A percentile compares a stretch with the other conserved stretches of the same genome.
phyloP scores from a whole-genome alignment of 2,113 vertebrate genomes.

The Sylvilagus bachmani region DNA sequence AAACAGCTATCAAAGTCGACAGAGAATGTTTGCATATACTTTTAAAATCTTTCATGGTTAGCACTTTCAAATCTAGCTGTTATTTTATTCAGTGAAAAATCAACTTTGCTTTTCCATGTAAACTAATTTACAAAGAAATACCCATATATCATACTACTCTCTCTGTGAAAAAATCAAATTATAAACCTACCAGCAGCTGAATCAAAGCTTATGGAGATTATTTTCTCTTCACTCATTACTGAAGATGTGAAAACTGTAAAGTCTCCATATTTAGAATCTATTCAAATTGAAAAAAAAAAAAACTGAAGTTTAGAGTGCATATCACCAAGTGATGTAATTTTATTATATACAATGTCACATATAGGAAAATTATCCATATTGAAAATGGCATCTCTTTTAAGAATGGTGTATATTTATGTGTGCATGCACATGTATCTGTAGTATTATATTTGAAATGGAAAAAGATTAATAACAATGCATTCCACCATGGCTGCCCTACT shows the following conservation, averaged over 20 bases:
- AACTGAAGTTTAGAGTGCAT: not conserved
- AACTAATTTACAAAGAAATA: constrained; percentile 91
- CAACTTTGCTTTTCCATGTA: constrained; percentile 87
- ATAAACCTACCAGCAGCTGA: constrained; percentile 88
- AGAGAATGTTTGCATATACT: constrained; percentile 81
- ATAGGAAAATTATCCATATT: not conserved
- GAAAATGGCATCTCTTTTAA: not conserved
- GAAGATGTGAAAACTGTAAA: constrained; percentile 65
- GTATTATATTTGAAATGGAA: not conserved
- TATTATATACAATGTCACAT: not conserved
- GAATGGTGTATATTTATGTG: not conserved
- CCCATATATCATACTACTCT: constrained; percentile 89
- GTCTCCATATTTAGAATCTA: not conserved
- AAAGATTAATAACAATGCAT: not conserved
- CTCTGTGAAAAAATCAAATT: constrained; percentile 90
- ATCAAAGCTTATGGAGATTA: constrained; percentile 87
- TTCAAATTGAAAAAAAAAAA: not conserved
- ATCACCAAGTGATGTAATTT: not conserved
- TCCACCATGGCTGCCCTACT: not conserved
- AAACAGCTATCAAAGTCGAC: constrained; percentile 51
- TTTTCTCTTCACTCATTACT: constrained; percentile 71
- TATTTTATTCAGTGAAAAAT: constrained; percentile 91
- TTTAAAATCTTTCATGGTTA: constrained; percentile 85
- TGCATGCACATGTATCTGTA: not conserved
- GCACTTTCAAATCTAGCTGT: constrained; percentile 86